Evolutionary conservation across 2,888 invertebrate species (phyloP).

Genomic region (Rutpela maculata): DNA sequence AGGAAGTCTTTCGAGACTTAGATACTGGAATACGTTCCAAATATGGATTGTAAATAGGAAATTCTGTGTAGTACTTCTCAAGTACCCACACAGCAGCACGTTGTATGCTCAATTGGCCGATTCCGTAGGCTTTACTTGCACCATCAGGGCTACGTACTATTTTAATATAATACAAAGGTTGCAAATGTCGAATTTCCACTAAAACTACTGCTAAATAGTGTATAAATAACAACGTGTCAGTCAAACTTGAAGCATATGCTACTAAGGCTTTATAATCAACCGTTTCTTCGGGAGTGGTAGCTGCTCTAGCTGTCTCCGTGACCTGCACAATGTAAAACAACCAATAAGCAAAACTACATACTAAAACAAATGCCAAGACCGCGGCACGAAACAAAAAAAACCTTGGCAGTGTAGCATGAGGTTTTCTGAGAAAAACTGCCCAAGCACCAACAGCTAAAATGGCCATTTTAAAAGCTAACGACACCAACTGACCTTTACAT

Average conservation of each 20-base stretch:
- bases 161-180: constrained; percentile 92
- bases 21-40: constrained; percentile 92
- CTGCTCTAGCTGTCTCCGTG: constrained; percentile 87
- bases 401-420: constrained; percentile 91
- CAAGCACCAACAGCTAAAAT: constrained; percentile 92
- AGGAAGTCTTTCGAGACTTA: constrained; percentile 85
- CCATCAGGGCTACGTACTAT: constrained; percentile 98
- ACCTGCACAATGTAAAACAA: constrained; percentile 96
- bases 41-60: constrained; percentile 97
- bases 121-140: constrained; percentile 89
- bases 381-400: constrained; percentile 93
- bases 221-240: constrained; percentile 95
- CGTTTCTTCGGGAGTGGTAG: constrained; percentile 86
- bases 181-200: constrained; percentile 93
- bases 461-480: constrained; percentile 92
- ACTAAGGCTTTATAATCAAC: constrained; percentile 92
- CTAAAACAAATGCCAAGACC: constrained; percentile 90
- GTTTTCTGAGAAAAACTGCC: constrained; percentile 92
- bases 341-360: constrained; percentile 98
- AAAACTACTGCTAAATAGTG: constrained; percentile 95
- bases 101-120: constrained; percentile 95
- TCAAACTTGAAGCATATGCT: constrained; percentile 92
- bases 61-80: constrained; percentile 96
- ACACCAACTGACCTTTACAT: constrained; percentile 94
- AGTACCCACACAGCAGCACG: constrained; percentile 95